Conservation (phyloP, 2,888 invertebrate genomes). For the Schizotus pectinicornis region DNA sequence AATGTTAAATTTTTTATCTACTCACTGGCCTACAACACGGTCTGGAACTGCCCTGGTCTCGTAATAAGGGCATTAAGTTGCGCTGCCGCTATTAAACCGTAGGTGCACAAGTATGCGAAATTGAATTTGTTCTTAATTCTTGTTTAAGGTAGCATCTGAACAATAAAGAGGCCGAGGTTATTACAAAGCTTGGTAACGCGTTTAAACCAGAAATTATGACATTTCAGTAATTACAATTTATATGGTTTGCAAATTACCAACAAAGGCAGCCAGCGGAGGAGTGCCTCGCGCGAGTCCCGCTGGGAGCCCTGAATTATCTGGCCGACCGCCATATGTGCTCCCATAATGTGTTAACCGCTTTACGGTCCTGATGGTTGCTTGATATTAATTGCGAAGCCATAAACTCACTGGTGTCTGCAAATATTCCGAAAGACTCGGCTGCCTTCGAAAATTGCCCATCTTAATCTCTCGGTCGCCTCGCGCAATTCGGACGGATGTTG, state of each 20-base stretch:
- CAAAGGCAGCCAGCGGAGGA: conserved; percentile 24
- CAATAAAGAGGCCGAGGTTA: conserved; percentile 32
- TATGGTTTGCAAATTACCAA: conserved; percentile 36
- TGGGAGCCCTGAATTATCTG: conserved; percentile 16
- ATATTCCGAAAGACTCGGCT: conserved; percentile 24
- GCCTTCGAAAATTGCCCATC: conserved; percentile 6
- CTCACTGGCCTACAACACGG: too few relatives aligned
- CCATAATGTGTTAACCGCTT: conserved; percentile 34
- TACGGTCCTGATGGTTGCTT: conserved; percentile 32
- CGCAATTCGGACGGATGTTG: background rate
- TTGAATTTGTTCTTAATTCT: conserved; percentile 33
- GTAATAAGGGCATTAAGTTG: background rate
- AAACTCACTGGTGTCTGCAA: conserved; percentile 32
- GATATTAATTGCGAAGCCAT: conserved; percentile 32
- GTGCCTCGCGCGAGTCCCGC: conserved; percentile 2
- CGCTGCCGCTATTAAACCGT: conserved; percentile 15
- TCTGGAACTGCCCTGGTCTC: background rate
- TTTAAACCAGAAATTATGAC: conserved; percentile 38
- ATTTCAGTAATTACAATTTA: conserved; percentile 41
- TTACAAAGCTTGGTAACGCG: conserved; percentile 30
- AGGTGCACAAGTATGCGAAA: conserved; percentile 31
- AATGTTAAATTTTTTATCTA: too few relatives aligned
- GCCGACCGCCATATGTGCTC: conserved; percentile 29
- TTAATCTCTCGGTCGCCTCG: conserved; percentile 13
- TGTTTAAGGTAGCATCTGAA: conserved; percentile 32